Conservation (phyloP, 2,888 invertebrate species). For the Hyposoter dolosus region DNA sequence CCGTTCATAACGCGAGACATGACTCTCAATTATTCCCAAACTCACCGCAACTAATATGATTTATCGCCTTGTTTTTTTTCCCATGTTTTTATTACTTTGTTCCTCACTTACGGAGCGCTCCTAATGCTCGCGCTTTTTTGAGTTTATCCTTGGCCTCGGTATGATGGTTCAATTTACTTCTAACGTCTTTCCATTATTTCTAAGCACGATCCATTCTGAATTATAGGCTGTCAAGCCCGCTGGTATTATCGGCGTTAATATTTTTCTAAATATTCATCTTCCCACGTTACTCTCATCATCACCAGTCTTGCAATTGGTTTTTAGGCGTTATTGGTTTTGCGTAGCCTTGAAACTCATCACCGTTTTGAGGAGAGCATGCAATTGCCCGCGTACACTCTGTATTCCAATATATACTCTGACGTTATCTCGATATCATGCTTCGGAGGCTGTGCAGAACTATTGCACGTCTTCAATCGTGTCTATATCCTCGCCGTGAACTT, state of each 20-base stretch:
- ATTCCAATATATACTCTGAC: neutral
- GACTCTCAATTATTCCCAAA: neutral
- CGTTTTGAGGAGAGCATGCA: conserved; percentile 2
- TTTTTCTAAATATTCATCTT: neutral
- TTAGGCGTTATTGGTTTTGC: neutral
- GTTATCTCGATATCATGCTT: conserved; percentile 37
- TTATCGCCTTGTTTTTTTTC: conserved; percentile 7
- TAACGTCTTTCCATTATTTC: neutral
- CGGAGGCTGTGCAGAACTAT: conserved; percentile 35
- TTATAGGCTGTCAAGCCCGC: neutral
- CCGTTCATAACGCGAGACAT: neutral
- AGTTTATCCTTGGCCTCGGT: neutral
- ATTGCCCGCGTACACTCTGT: conserved; percentile 17
- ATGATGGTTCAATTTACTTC: neutral
- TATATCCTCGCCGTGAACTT: conserved; percentile 69
- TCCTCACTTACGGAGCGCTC: too few relatives aligned
- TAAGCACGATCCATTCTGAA: neutral
- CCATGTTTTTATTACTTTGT: neutral
- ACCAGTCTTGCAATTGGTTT: neutral
- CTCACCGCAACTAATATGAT: conserved; percentile 31
- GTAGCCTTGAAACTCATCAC: neutral
- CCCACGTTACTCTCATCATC: conserved; percentile 21
- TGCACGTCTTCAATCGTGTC: conserved; percentile 47
- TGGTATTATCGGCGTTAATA: neutral
- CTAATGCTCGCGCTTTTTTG: neutral